Conservation (phyloP, 2,797 vertebrate genomes). For the Xiphorhynchus erythropygius region DNA sequence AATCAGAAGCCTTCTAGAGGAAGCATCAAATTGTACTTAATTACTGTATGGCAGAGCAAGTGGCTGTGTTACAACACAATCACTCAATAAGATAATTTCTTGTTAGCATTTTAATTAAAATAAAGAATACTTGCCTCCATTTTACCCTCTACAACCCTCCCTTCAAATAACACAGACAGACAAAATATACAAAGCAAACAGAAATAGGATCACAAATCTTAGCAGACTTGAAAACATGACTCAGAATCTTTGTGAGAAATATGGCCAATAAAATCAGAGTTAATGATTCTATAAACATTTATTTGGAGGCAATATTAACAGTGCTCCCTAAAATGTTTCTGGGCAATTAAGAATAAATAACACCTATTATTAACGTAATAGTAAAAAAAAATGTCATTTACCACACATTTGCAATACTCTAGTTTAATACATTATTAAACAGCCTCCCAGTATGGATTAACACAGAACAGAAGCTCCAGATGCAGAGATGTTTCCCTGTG, state of each 20-base stretch:
- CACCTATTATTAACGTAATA: slow-evolving; percentile 38
- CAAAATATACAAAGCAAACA: slow-evolving; percentile 42
- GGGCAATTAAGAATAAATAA: slow-evolving; percentile 41
- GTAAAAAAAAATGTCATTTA: slow-evolving; percentile 30
- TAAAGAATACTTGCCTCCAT: slow-evolving; percentile 61
- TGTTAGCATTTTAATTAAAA: slow-evolving; percentile 76
- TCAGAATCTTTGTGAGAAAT: slow-evolving; percentile 50
- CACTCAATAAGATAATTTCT: slow-evolving; percentile 64
- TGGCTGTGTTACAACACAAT: slow-evolving; percentile 62
- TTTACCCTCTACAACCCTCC: slow-evolving; percentile 27
- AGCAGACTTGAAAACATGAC: slow-evolving; percentile 13
- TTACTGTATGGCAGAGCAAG: slow-evolving; percentile 64
- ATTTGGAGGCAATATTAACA: slow-evolving; percentile 35
- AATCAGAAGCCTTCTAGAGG: slow-evolving; percentile 64
- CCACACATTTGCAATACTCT: slow-evolving; percentile 18
- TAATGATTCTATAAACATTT: slow-evolving; percentile 49
- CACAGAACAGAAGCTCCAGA: slow-evolving; percentile 55
- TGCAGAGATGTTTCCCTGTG: slow-evolving; percentile 39
- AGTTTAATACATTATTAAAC: slow-evolving; percentile 52
- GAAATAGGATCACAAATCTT: slow-evolving; percentile 35
- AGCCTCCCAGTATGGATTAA: slow-evolving; percentile 38
- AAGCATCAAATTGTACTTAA: slow-evolving; percentile 76
- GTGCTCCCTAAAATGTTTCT: not conserved
- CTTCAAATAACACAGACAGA: slow-evolving; percentile 38
- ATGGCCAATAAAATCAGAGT: slow-evolving; percentile 35